Evolutionary conservation across 2,113 vertebrate species (phyloP).

Genomic region (Macrotus californicus): DNA sequence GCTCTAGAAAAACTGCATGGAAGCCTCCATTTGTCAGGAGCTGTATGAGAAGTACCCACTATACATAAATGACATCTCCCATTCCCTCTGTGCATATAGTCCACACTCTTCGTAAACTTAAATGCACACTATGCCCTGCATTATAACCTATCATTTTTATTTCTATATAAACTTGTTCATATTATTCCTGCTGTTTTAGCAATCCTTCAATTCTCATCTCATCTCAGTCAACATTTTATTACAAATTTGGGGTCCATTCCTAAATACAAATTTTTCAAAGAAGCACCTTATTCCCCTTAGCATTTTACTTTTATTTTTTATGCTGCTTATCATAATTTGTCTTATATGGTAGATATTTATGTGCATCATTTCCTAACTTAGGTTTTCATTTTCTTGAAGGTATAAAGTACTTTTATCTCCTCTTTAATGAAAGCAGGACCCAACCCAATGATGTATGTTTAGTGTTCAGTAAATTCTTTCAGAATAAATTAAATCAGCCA

Average conservation of each 20-base stretch:
- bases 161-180: neutral
- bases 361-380: neutral
- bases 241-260: neutral
- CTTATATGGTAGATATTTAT: neutral
- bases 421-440: neutral
- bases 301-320: neutral
- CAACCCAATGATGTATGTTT: neutral
- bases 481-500: slow-evolving; percentile 3
- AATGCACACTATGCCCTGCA: neutral
- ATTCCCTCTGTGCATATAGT: neutral
- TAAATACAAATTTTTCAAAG: neutral
- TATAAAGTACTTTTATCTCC: neutral
- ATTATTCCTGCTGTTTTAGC: neutral
- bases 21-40: neutral
- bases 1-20: neutral
- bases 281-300: neutral
- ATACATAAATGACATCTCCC: neutral
- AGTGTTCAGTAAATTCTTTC: neutral
- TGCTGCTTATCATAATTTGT: neutral
- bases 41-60: neutral
- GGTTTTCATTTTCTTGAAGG: neutral
- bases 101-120: neutral
- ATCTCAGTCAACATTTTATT: neutral
- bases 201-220: neutral
- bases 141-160: neutral